Base-by-base conservation (phyloP, 1,140 invertebrate species). In the Saxidomus purpurata region DNA sequence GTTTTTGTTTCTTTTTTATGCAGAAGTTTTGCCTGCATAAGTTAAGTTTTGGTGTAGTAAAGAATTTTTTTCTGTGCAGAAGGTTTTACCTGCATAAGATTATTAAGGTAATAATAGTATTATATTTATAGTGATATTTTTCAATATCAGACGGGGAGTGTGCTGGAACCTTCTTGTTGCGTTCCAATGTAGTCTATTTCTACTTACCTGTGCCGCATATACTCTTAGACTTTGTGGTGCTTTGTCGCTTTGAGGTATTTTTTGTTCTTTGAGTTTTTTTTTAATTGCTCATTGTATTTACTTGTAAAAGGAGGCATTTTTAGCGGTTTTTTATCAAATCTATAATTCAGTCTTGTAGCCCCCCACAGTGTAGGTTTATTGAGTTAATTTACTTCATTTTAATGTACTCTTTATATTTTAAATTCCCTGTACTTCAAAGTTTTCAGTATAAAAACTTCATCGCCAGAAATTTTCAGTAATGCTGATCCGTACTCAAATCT, bases 221-320 rank as follows among this genome's bases (percentile, higher is more conserved):
- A 59, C 52, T 59, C 52, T 59, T 59, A 59, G 52, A 59, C 52
- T 59, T 59, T 59, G 52, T 59, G 52, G 52, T 59, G 52, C 52
- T 11, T 59, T 59, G 52, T 59, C 52, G 52, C 52, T 59, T 59
- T 59, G 52, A 11, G 52, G 52, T 59, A 59, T 59, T 59, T 59
- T 59, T 59, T 59, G 52, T 59, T 59, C 52, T 59, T 59, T 59
- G 52, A 59, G 52, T 59, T 59, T 59, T 59, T 59, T 59, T 59
- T 59, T 59, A 59, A 59, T 59, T 11, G 52, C 52, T 59, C 52
- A 59, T 59, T 59, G 52, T 59, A 59, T 59, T 59, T 59, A 59
- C 52, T 59, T 59, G 52, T 11, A 59, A 59, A 59, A 59, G 52
- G 52, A 59, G 52, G 52, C 52, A 59, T 59, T 59, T 59, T 59